Percentiles rank a stretch among this genome's conserved stretches.
phyloP scores from a whole-genome alignment of 2,113 vertebrate species.

The Mormoops blainvillei region DNA sequence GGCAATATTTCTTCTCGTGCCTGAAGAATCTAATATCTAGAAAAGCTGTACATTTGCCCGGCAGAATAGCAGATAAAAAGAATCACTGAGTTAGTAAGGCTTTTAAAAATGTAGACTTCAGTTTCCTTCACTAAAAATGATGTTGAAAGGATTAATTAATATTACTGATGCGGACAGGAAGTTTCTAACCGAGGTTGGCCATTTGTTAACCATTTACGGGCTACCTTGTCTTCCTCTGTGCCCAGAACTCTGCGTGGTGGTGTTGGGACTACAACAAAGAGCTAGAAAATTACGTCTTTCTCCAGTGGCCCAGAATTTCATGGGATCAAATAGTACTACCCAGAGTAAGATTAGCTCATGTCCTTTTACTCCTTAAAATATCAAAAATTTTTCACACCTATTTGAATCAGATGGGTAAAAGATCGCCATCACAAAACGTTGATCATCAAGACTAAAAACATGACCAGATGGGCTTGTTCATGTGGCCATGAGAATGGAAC shows the following conservation, averaged over 20 bases:
- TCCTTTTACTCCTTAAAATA: neutral
- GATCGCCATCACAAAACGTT: neutral
- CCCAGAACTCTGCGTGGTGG: neutral
- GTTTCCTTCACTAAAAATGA: neutral
- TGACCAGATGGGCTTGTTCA: neutral
- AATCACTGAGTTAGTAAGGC: neutral
- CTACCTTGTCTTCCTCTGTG: fast-evolving
- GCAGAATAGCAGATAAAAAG: neutral
- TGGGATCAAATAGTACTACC: neutral
- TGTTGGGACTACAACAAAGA: neutral
- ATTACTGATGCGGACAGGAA: neutral
- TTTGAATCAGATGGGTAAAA: neutral
- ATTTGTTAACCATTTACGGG: neutral
- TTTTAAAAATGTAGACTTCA: neutral
- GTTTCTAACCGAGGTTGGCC: neutral
- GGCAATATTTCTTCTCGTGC: neutral
- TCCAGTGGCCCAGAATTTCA: neutral
- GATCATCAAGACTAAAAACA: neutral
- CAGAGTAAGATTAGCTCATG: neutral
- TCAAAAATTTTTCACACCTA: neutral
- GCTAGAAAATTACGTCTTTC: neutral
- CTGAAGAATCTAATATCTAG: neutral
- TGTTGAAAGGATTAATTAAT: neutral
- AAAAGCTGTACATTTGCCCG: neutral
- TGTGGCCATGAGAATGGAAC: neutral